A percentile compares a stretch with the other conserved stretches of the same genome.
phyloP scores from a whole-genome alignment of 2,888 invertebrate species.

The Drosophila monieri region DNA sequence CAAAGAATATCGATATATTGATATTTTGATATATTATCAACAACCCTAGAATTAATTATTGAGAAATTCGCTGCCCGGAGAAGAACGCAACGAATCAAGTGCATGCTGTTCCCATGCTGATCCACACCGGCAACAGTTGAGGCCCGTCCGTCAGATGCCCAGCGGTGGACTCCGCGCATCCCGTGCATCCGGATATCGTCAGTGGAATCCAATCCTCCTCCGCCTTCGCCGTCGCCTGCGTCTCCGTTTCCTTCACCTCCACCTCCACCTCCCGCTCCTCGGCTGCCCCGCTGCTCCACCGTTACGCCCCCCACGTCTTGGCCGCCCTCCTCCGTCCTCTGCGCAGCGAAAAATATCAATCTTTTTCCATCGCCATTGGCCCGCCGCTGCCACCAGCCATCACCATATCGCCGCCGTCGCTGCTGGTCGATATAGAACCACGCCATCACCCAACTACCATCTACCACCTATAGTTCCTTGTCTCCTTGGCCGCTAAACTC shows the following conservation, averaged over 20 bases:
- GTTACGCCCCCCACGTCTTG: not conserved
- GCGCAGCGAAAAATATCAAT: not conserved
- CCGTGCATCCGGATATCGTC: constrained; percentile 4
- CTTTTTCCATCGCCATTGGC: constrained; percentile 46
- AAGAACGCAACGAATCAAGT: constrained; percentile 7
- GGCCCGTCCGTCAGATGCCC: constrained; percentile 5
- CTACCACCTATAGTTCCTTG: not conserved
- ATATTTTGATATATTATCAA: constrained; percentile 1
- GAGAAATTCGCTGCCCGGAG: constrained; percentile 1
- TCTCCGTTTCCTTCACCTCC: not conserved
- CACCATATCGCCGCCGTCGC: constrained; percentile 19
- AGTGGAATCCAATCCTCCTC: constrained; percentile 1
- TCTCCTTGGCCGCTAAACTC: not conserved
- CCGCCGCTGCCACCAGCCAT: constrained; percentile 19
- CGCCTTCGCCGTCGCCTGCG: not conserved
- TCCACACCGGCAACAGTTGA: constrained; percentile 7
- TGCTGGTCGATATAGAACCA: constrained; percentile 59
- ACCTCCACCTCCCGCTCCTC: not conserved
- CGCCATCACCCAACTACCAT: not conserved
- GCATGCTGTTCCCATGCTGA: constrained; percentile 22
- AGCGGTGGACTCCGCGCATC: constrained; percentile 1
- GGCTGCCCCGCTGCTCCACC: not conserved
- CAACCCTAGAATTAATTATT: constrained; percentile 6
- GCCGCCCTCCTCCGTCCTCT: constrained; percentile 2
- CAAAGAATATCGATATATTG: not conserved